Evolutionary conservation across 2,888 invertebrate species (phyloP), one percentile per base, ranked within the genome.

Genomic region (Cryptophagus acutangulus): DNA sequence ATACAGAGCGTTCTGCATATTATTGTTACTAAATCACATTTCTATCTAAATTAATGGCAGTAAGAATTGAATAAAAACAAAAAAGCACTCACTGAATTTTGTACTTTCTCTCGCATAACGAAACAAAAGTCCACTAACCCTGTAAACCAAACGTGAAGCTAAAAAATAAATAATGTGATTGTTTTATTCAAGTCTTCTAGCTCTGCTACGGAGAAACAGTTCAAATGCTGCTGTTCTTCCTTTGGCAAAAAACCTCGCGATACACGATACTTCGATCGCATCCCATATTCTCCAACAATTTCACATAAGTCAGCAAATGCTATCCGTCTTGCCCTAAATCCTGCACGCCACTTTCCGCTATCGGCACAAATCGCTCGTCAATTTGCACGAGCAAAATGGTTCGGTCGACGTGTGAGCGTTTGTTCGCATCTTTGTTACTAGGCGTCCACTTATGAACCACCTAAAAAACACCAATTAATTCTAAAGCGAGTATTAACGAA

Each of bases 391-490:
- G 78, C 12, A 95, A 76, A 43, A 96, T 89, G 36, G 86, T 89
- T 58, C 90, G 84, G 71, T 94, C 94, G 10, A 93, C 87, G 67
- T 94, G 92, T 2, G 94, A 94, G 12, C 95, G 78, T 41, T 84
- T 81, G 54, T 82, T 81, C 0, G 85, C 83, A 65, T 94, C 92
- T 37, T 87, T 79, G 72, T 96, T 94, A 70, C 86, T 88, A 0
- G 95, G 96, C 24, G 83, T 80, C 95, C 96, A 96, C 52, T 87
- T 84, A 70, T 96, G 95, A 6, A 95, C 92, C 38, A 91, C 87
- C 77, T 85, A 63, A 20, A 20, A 4, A 26, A 26, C 12, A 31
- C n/a, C n/a, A 16, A 34, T 34, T 10, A 16, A 6, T 10, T 5
- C 10, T 14, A 17, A 8, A 33, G 3, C 4, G 33, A 13, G 33